Evolutionary conservation across 2,888 invertebrate genomes (phyloP).

Genomic region (Mesoligia furuncula): DNA sequence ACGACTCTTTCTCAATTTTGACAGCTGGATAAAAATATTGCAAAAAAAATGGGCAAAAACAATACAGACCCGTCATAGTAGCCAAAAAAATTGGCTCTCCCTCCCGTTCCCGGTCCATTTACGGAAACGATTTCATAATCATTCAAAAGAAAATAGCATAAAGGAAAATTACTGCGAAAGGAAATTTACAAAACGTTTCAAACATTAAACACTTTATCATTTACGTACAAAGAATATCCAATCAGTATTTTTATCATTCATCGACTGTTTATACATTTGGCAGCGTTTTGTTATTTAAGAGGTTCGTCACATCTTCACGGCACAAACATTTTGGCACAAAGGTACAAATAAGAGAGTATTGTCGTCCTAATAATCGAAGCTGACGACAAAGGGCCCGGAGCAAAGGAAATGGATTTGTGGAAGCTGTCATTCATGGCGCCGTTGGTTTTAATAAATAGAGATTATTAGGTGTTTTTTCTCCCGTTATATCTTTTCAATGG

Average conservation of each 20-base stretch:
- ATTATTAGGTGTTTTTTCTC: constrained; percentile 57
- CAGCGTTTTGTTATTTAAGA: constrained; percentile 54
- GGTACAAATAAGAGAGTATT: constrained; percentile 65
- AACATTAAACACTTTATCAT: constrained; percentile 55
- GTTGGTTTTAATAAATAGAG: constrained; percentile 61
- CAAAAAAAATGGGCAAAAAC: not conserved
- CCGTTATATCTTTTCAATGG: constrained; percentile 54
- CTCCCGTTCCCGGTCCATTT: not conserved
- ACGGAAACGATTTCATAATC: constrained; percentile 27
- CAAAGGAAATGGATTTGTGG: constrained; percentile 64
- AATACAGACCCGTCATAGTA: not conserved
- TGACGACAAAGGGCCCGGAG: constrained; percentile 59
- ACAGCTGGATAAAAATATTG: too few relatives aligned
- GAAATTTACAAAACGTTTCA: constrained; percentile 64
- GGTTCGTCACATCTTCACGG: constrained; percentile 62
- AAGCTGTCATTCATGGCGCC: constrained; percentile 58
- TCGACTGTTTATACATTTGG: constrained; percentile 45
- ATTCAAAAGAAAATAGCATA: constrained; percentile 22
- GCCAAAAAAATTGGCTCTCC: not conserved
- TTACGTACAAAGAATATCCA: constrained; percentile 50
- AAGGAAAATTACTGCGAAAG: constrained; percentile 58
- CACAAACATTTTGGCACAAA: constrained; percentile 57
- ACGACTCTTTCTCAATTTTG: not conserved
- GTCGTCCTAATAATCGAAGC: constrained; percentile 68
- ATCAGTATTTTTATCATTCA: constrained; percentile 51